These are phyloP conservation scores for Drosophila koepferae DNA, from an alignment of 2,888 invertebrate species.

Conservation along the genomic window DNA sequence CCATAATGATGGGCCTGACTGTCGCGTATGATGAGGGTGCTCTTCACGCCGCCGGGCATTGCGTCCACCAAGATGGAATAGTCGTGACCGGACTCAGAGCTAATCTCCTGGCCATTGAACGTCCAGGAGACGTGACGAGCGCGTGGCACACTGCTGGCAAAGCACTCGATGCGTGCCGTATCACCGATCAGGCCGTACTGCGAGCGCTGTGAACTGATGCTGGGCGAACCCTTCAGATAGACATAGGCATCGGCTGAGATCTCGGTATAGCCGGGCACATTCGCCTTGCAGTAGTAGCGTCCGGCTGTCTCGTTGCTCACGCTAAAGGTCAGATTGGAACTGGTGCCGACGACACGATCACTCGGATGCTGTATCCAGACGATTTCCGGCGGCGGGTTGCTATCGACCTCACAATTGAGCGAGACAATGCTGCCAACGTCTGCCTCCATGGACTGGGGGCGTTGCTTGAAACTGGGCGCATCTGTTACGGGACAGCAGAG, in stretches of 20 bases:
- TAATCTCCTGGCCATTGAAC: slow-evolving; percentile 93
- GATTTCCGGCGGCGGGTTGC: slow-evolving; percentile 95
- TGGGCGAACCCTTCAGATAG: slow-evolving; percentile 92
- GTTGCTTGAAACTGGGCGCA: slow-evolving; percentile 92
- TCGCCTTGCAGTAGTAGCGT: slow-evolving; percentile 95
- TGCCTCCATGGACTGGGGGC: slow-evolving; percentile 92
- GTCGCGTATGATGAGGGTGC: slow-evolving; percentile 94
- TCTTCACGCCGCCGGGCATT: slow-evolving; percentile 92
- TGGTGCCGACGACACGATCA: slow-evolving; percentile 90
- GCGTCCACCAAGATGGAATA: slow-evolving; percentile 91
- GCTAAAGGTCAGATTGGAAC: slow-evolving; percentile 91
- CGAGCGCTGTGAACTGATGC: slow-evolving; percentile 91
- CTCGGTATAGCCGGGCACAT: slow-evolving; percentile 94
- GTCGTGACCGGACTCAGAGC: slow-evolving; percentile 89
- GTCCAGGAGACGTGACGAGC: slow-evolving; percentile 95
- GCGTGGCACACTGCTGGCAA: slow-evolving; percentile 94
- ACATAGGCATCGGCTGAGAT: slow-evolving; percentile 93
- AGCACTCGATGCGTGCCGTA: slow-evolving; percentile 94
- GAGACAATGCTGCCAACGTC: slow-evolving; percentile 92
- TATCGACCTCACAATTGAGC: slow-evolving; percentile 94
- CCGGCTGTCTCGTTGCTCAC: slow-evolving; percentile 93
- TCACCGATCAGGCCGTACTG: slow-evolving; percentile 94
- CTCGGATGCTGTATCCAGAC: slow-evolving; percentile 95
- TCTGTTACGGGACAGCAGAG: slow-evolving; percentile 86
- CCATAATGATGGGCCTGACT: slow-evolving; percentile 95